A percentile compares a stretch with the other conserved stretches of the same genome.
Evolutionary conservation across 2,888 invertebrate genomes (phyloP).

Genomic region (Achlya flavicornis): DNA sequence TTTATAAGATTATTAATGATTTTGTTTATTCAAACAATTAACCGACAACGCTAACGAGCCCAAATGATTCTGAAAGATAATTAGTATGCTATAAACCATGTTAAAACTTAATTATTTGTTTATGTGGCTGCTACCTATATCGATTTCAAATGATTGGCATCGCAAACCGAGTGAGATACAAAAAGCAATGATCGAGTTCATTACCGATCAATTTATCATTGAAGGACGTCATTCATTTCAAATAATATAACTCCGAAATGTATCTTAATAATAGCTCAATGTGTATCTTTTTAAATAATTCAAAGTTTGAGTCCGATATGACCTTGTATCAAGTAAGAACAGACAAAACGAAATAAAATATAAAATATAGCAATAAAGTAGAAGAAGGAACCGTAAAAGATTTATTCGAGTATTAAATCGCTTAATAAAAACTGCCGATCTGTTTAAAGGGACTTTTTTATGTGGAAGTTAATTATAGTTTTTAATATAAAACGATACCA

Average conservation of each 20-base stretch:
- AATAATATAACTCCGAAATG: background rate
- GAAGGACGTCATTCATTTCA: background rate
- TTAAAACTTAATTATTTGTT: constrained; percentile 2
- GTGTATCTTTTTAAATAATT: background rate
- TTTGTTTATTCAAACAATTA: constrained; percentile 27
- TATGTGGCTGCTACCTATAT: background rate
- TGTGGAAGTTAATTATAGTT: constrained; percentile 78
- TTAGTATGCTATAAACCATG: constrained; percentile 8
- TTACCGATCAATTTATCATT: too few species aligned
- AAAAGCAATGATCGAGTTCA: too few species aligned
- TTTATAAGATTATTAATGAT: constrained; percentile 30
- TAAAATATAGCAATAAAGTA: constrained; percentile 62
- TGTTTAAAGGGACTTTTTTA: constrained; percentile 69
- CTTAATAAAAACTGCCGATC: constrained; percentile 68
- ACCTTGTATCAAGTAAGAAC: constrained; percentile 28
- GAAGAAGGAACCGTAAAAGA: constrained; percentile 64
- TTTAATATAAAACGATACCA: constrained; percentile 74
- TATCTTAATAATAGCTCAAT: background rate
- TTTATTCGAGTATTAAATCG: constrained; percentile 72
- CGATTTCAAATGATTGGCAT: background rate
- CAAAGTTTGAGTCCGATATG: constrained; percentile 11
- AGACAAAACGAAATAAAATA: constrained; percentile 44
- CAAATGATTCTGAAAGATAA: constrained; percentile 24
- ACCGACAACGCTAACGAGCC: constrained; percentile 26
- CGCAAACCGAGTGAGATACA: background rate